These are phyloP conservation scores for Tenualosa thibaudeaui DNA, from an alignment of 2,797 vertebrate genomes.

Conservation along the genomic window DNA sequence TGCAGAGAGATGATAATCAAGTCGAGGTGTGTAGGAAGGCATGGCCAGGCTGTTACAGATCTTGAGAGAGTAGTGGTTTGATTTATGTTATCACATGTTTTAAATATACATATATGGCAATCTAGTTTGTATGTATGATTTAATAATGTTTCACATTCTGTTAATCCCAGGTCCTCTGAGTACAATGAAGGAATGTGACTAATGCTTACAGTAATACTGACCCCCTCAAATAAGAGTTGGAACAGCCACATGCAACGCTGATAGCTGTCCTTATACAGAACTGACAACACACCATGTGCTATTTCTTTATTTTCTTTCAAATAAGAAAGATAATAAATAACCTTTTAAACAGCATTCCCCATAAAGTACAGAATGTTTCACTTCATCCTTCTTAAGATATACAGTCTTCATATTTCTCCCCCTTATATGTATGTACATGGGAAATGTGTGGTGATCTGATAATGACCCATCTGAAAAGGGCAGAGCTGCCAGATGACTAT, in stretches of 20 bases:
- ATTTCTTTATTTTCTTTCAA: not conserved
- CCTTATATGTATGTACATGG: not conserved
- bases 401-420: not conserved
- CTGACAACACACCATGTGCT: not conserved
- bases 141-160: not conserved
- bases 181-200: not conserved
- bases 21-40: too few species aligned
- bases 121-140: not conserved
- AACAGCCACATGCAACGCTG: not conserved
- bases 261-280: not conserved
- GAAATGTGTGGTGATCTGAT: not conserved
- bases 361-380: not conserved
- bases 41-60: not conserved
- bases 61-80: not conserved
- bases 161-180: not conserved
- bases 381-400: not conserved
- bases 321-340: not conserved
- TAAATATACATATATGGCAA: not conserved
- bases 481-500: constrained; percentile 52
- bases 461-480: not conserved
- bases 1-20: too few species aligned
- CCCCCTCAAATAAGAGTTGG: not conserved
- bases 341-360: not conserved
- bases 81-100: not conserved
- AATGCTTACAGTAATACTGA: too few species aligned